Evolutionary conservation across 2,888 invertebrate species (phyloP), one percentile per base, ranked within the genome.

Genomic region (Scaptomyza tumidula): DNA sequence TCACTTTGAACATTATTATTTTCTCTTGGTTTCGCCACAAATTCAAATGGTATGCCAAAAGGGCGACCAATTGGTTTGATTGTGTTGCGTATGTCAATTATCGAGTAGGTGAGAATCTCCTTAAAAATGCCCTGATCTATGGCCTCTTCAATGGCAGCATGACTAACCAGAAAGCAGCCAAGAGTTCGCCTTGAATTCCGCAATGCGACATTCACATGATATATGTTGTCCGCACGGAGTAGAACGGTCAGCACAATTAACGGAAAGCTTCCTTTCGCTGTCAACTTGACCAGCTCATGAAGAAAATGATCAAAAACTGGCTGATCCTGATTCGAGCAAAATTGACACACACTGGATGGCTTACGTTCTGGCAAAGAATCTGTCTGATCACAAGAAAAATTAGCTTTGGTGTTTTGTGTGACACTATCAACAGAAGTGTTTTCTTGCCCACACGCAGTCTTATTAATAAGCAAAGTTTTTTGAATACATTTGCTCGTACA

Each of bases 191-290:
- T 75, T 0, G 77, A 62, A 0, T 55, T 29, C n/a, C 64, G 67
- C 13, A 75, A 39, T 6, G 78, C 66, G 0, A 90, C 60, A 48
- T 75, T 89, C 2, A 91, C 57, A 39, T 90, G 90, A 16, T 90
- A 90, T 6, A 82, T 9, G 41, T 81, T 74, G n/a, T 84, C 73
- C 4, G 67, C 45, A 3, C 83, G 79, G 2, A 88, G 46, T 0
- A 80, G 55, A 7, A 90, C 56, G 2, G 78, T 78, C 1, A 90
- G 37, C 7, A 80, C 69, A 2, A 89, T 57, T 0, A 75, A 57
- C 0, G 46, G 33, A 5, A 58, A 69, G 0, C 24, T 1, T 1
- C 66, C 66, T 0, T 37, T 9, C 0, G 48, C 71, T 16, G 87
- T 68, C 16, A 79, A 19, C 4, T 29, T 16, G 0, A 43, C 6